A percentile compares a stretch with the other conserved stretches of the same genome.
Evolutionary conservation across 2,113 vertebrate species (phyloP).

Genomic region (Solenodon paradoxus): DNA sequence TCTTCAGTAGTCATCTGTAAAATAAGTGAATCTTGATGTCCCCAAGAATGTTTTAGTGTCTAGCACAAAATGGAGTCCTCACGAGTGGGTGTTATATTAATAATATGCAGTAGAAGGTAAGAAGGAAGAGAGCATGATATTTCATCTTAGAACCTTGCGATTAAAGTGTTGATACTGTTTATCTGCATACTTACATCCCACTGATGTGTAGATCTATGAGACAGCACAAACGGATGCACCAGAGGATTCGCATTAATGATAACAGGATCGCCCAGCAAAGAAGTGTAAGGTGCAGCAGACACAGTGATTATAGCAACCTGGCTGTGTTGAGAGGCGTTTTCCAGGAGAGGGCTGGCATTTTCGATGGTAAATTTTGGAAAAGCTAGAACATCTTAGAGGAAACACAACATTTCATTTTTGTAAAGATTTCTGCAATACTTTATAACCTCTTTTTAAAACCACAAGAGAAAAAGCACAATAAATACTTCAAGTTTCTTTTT

Average conservation of each 20-base stretch:
- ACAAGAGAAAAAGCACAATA: background rate
- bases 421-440: background rate
- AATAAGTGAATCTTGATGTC: background rate
- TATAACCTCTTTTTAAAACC: background rate
- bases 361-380: slow-evolving; percentile 42
- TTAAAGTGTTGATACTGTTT: background rate
- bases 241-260: slow-evolving; percentile 66
- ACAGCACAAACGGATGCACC: slow-evolving; percentile 63
- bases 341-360: slow-evolving; percentile 31
- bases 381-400: slow-evolving; percentile 51
- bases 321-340: slow-evolving; percentile 62
- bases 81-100: background rate
- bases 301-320: slow-evolving; percentile 7
- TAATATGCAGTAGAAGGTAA: background rate
- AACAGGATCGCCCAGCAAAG: slow-evolving; percentile 59
- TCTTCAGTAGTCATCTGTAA: background rate
- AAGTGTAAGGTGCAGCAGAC: background rate
- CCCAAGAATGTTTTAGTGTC: background rate
- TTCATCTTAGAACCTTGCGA: background rate
- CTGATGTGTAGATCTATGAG: background rate
- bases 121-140: background rate
- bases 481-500: background rate
- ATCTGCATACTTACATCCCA: slow-evolving; percentile 65
- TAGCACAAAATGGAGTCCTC: background rate
- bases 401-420: slow-evolving; percentile 21